These are phyloP conservation scores for Lineus longissimus DNA, from an alignment of 1,140 invertebrate species.

Conservation along the genomic window DNA sequence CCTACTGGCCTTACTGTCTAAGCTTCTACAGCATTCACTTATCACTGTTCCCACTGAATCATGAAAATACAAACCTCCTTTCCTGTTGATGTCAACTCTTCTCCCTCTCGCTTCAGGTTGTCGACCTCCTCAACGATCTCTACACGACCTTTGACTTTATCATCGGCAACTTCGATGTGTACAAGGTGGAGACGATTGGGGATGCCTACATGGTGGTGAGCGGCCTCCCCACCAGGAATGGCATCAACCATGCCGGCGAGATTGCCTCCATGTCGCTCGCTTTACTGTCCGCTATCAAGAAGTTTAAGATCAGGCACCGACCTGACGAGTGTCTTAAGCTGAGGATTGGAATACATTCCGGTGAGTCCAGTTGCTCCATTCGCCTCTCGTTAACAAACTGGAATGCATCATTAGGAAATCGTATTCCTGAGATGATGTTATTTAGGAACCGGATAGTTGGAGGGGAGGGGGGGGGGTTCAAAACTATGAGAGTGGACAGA, in stretches of 20 bases:
- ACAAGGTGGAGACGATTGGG: constrained; percentile 74
- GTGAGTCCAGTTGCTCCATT: constrained; percentile 52
- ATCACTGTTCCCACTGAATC: neutral
- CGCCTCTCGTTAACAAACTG: too few species aligned
- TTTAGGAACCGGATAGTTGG: too few species aligned
- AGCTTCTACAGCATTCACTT: constrained; percentile 47
- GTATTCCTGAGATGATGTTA: too few species aligned
- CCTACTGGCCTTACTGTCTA: too few species aligned
- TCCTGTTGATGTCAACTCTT: neutral
- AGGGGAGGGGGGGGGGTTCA: too few species aligned
- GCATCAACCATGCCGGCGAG: constrained; percentile 85
- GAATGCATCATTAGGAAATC: too few species aligned
- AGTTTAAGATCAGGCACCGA: constrained; percentile 78
- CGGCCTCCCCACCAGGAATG: constrained; percentile 88
- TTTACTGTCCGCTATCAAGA: constrained; percentile 75
- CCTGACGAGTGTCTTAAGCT: constrained; percentile 79
- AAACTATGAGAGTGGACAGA: too few species aligned
- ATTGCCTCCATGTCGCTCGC: constrained; percentile 82
- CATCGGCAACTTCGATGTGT: constrained; percentile 85
- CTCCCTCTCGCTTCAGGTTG: constrained; percentile 61
- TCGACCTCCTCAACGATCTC: constrained; percentile 47
- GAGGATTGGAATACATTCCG: constrained; percentile 90
- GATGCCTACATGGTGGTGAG: constrained; percentile 53
- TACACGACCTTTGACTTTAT: constrained; percentile 83
- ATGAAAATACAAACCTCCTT: neutral